Conservation (phyloP, 2,797 vertebrate genomes). For the Ptychobarbus kaznakovi region DNA sequence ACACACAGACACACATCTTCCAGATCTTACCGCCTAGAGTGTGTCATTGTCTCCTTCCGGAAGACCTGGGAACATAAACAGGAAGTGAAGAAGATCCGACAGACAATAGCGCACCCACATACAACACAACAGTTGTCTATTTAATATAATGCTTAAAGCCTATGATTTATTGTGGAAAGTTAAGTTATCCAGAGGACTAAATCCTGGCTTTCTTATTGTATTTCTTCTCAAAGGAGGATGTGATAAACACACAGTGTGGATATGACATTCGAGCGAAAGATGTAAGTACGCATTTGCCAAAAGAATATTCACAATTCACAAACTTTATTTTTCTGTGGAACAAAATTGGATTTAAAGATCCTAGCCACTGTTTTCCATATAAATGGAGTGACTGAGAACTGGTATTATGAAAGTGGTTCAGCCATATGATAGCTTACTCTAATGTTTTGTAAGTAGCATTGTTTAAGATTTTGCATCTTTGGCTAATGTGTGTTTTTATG, state of each 20-base stretch:
- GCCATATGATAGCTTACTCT: neutral
- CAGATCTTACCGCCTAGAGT: neutral
- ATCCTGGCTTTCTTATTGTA: constrained; percentile 19
- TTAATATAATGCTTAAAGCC: neutral
- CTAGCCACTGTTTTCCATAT: neutral
- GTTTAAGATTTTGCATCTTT: neutral
- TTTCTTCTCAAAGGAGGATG: constrained; percentile 87
- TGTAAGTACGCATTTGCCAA: constrained; percentile 78
- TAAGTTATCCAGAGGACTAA: neutral
- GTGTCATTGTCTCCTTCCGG: constrained; percentile 11
- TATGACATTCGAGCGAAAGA: constrained; percentile 95
- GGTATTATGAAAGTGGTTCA: no score
- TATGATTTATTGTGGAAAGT: neutral
- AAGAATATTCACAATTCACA: neutral
- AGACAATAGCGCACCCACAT: neutral
- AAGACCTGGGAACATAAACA: constrained; percentile 33
- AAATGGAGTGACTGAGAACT: neutral
- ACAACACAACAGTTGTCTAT: neutral
- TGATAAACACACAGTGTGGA: constrained; percentile 99
- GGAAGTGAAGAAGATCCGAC: constrained; percentile 28
- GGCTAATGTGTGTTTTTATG: constrained; percentile 27
- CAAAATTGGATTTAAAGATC: neutral
- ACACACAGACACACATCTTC: neutral
- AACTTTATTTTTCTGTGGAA: neutral
- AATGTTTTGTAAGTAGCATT: neutral